Evolutionary conservation across 2,797 vertebrate genomes (phyloP).

Genomic region (Molossus molossus): DNA sequence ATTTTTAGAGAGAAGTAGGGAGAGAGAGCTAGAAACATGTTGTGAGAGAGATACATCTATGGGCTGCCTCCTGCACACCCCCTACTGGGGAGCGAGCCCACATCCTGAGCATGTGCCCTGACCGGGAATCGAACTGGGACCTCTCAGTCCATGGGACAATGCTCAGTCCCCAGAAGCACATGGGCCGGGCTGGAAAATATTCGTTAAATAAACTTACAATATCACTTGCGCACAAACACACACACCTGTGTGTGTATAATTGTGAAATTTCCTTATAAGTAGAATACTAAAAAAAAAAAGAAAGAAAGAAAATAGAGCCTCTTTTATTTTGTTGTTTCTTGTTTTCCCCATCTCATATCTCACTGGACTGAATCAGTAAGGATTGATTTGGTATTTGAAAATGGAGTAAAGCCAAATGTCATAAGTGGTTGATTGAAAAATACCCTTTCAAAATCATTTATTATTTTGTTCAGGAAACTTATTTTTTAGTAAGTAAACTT

Average conservation of each 20-base stretch:
- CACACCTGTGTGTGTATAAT: neutral
- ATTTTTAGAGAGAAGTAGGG: too few species aligned
- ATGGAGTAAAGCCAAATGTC: constrained; percentile 11
- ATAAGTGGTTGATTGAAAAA: neutral
- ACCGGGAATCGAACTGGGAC: too few species aligned
- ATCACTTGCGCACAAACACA: neutral
- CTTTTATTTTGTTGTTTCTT: neutral
- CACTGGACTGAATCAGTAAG: neutral
- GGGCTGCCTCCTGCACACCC: too few species aligned
- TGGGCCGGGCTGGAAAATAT: neutral
- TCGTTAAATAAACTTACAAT: neutral
- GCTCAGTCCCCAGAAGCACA: too few species aligned
- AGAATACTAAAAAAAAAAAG: neutral
- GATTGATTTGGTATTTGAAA: constrained; percentile 27
- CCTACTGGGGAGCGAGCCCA: too few species aligned
- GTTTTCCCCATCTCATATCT: neutral
- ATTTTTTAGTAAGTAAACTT: neutral
- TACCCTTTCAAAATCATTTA: neutral
- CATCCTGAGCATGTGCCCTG: too few species aligned
- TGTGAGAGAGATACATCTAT: too few species aligned
- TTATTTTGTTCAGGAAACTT: constrained; percentile 10
- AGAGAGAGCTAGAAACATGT: too few species aligned
- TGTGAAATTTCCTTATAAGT: neutral
- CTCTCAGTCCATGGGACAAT: too few species aligned
- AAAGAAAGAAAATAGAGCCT: neutral